These are phyloP conservation scores for Rhabdomys dilectus DNA, from an alignment of 2,113 vertebrate genomes.

Conservation along the genomic window DNA sequence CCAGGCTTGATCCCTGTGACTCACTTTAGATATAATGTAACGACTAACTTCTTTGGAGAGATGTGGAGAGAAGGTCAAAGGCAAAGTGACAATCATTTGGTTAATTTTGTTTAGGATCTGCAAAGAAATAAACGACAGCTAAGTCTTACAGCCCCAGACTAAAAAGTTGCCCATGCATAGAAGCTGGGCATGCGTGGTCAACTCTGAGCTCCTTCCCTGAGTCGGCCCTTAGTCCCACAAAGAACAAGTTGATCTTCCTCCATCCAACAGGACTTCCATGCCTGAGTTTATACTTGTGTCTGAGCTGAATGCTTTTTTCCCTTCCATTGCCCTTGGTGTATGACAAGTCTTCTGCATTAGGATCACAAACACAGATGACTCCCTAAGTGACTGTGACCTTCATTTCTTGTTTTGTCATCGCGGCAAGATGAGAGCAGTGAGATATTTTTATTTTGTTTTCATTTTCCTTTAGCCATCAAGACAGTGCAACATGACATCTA, in stretches of 20 bases:
- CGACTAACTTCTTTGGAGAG: not conserved
- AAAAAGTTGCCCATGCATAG: not conserved
- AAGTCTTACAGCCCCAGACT: not conserved
- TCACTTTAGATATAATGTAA: not conserved
- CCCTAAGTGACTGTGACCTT: not conserved
- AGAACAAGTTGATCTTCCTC: not conserved
- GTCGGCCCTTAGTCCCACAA: not conserved
- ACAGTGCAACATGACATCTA: not conserved
- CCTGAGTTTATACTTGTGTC: not conserved
- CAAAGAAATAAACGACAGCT: not conserved
- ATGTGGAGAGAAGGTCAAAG: too few species aligned
- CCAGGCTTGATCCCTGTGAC: too few species aligned
- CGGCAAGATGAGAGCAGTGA: not conserved
- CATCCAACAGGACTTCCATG: too few species aligned
- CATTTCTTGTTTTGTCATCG: not conserved
- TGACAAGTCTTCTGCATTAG: not conserved
- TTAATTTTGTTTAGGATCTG: rapidly evolving
- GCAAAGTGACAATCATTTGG: not conserved
- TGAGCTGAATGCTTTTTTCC: not conserved
- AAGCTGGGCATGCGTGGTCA: not conserved
- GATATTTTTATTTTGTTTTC: not conserved
- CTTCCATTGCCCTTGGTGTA: not conserved
- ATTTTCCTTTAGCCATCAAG: not conserved
- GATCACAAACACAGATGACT: not conserved
- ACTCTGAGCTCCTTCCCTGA: not conserved